A percentile compares a stretch with the other conserved stretches of the same genome.
Evolutionary conservation across 37 sponge, comb jelly and placozoan genomes (phyloP).

Genomic region (Aphrocallistes beatrix): DNA sequence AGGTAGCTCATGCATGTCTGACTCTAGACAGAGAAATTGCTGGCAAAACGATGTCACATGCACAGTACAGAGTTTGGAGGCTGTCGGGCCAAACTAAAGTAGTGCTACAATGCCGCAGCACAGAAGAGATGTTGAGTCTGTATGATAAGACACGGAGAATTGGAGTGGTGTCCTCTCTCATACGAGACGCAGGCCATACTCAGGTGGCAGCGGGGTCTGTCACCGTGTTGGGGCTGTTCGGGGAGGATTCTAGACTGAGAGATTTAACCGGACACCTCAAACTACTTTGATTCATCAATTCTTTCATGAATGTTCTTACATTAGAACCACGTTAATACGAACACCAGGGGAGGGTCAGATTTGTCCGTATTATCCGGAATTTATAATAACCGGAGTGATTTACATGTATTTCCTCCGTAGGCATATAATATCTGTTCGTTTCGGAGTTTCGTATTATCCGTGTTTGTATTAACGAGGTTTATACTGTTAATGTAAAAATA

Average conservation of each 20-base stretch:
- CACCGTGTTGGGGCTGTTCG: constrained; percentile 70
- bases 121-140: constrained; percentile 31
- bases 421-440: too few relatives aligned
- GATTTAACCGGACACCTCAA: constrained; percentile 50
- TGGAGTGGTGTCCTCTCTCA: constrained; percentile 25
- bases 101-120: constrained; percentile 38
- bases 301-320: too few relatives aligned
- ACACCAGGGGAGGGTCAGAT: too few relatives aligned
- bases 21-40: constrained; percentile 36
- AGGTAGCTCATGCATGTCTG: constrained; percentile 69
- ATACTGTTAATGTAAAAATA: too few relatives aligned
- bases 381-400: too few relatives aligned
- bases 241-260: constrained; percentile 27
- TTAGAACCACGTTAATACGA: too few relatives aligned
- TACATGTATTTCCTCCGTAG: too few relatives aligned
- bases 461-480: too few relatives aligned
- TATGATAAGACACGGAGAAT: constrained; percentile 23
- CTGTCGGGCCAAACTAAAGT: constrained; percentile 40
- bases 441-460: too few relatives aligned
- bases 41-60: background rate
- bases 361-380: too few relatives aligned
- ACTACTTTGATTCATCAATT: too few relatives aligned
- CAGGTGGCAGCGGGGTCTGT: constrained; percentile 54
- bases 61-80: constrained; percentile 33
- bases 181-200: constrained; percentile 66